Conservation (phyloP, 1,140 invertebrate species). For the Drosophila yakuba region DNA sequence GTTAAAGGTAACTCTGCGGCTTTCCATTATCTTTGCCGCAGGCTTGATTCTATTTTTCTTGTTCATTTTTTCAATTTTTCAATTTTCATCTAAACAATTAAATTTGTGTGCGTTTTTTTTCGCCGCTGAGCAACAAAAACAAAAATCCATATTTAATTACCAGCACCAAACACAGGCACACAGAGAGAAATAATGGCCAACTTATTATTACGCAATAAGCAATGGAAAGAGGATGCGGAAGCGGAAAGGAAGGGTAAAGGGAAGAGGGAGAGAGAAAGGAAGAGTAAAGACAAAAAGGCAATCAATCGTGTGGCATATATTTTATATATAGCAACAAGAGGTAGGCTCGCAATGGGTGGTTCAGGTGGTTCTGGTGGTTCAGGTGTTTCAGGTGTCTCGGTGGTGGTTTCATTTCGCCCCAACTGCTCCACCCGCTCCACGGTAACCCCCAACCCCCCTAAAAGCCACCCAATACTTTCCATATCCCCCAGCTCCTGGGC, state of each 20-base stretch:
- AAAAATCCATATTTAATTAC: slow-evolving; percentile 70
- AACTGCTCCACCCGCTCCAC: no score
- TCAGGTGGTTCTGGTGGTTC: slow-evolving; percentile 22
- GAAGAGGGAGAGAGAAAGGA: neutral
- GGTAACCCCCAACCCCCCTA: neutral
- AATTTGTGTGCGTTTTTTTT: slow-evolving; percentile 25
- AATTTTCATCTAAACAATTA: slow-evolving; percentile 47
- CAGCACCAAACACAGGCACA: slow-evolving; percentile 21
- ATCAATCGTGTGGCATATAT: slow-evolving; percentile 70
- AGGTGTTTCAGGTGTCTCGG: slow-evolving; percentile 28
- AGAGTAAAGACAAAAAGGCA: slow-evolving; percentile 52
- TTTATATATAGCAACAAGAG: slow-evolving; percentile 80
- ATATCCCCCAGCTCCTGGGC: neutral
- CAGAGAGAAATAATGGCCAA: slow-evolving; percentile 56
- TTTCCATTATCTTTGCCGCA: neutral
- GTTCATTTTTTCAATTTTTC: slow-evolving; percentile 35
- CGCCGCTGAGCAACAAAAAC: slow-evolving; percentile 10
- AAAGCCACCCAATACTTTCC: neutral
- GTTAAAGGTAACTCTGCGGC: slow-evolving; percentile 10
- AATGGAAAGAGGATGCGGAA: neutral
- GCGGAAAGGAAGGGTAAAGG: neutral
- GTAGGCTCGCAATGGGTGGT: slow-evolving; percentile 39
- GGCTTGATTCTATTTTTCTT: slow-evolving; percentile 2
- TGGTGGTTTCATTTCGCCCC: neutral
- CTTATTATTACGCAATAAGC: slow-evolving; percentile 75